Evolutionary conservation across 2,888 invertebrate species (phyloP), one percentile per base, ranked within the genome.

Genomic region (Ectobius pallidus): DNA sequence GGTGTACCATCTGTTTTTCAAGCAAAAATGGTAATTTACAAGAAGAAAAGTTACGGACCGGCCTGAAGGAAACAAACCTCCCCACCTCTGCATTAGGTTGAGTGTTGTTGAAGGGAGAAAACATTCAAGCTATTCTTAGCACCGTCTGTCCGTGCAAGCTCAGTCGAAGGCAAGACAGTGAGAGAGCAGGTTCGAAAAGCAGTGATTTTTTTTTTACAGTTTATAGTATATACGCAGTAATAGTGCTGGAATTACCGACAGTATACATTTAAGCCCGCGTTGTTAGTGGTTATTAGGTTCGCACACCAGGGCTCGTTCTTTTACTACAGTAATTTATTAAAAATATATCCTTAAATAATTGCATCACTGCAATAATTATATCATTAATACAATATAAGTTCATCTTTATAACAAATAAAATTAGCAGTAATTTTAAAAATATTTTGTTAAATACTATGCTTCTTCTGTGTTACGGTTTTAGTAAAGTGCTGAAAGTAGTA

Each of bases 91-190:
- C 46, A 46, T 34, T 39, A 27, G 39, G 22, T 18, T 2, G 34
- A 68, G 61, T 61, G 22, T 63, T n/a, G 27, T 16, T 46, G 62
- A 63, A 69, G 62, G 69, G 69, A 62, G 72, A 62, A 63, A 69
- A 55, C 68, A 67, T 58, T 58, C 58, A 27, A 67, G 49, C 49
- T 73, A 73, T 73, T 73, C 69, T 73, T 73, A 73, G 73, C 44
- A 20, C 68, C 11, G 49, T 32, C 61, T 70, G 70, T 42, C 55
- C 62, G 42, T 55, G 55, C 20, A 34, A 61, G 62, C 62, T 69
- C 69, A 73, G 73, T 73, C 69, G 69, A 42, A 69, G 52, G 39
- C 69, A 58, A 72, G 72, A 69, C 46, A 25, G 67, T 69, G 32
- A 44, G 42, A 39, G 42, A 69, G 44, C n/a, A 52, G 67, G 65